Evolutionary conservation across 2,797 vertebrate species (phyloP), one percentile per base, ranked within the genome.

Genomic region (Chloroceryle inda): DNA sequence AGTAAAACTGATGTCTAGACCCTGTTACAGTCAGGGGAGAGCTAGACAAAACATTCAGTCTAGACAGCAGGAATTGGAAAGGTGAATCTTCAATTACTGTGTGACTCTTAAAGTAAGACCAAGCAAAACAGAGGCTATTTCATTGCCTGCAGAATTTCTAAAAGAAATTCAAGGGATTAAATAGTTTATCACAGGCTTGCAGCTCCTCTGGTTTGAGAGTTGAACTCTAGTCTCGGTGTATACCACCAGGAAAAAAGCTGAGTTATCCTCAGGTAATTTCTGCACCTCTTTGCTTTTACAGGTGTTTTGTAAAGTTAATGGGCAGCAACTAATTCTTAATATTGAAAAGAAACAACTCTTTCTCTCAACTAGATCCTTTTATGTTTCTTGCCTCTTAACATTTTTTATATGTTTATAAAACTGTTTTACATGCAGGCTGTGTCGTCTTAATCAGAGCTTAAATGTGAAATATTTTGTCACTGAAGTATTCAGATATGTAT

Each of bases 221-320:
- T 0, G 0, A 35, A 14, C 37, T 87, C 52, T 80, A 3, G n/a
- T 85, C 21, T 88, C 29, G 22, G 0, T 56, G 9, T 86, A 17
- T 64, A 20, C 10, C 6, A 29, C 13, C 17, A n/a, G 44, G 29
- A 67, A 12, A 52, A 73, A 87, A 81, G 33, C 29, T 49, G 58
- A 75, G 23, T n/a, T 79, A 23, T 38, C 16, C 26, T 79, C 40
- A 13, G 26, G 52, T 64, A 67, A 64, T 68, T 81, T 87, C 15
- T 72, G 38, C 6, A 79, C 15, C 40, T 77, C 23, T 13, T 16
- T 89, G 26, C 21, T 69, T 88, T 96, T 72, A 53, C 19, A 10
- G 5, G 27, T 42, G 13, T 66, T 82, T 42, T 45, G 10, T 88
- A 22, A 80, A 87, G 23, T 49, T 75, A 64, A 61, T 20, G 42